A percentile compares a stretch with the other conserved stretches of the same genome.
phyloP scores from a whole-genome alignment of 2,888 invertebrate genomes.

The Baronia brevicornis region DNA sequence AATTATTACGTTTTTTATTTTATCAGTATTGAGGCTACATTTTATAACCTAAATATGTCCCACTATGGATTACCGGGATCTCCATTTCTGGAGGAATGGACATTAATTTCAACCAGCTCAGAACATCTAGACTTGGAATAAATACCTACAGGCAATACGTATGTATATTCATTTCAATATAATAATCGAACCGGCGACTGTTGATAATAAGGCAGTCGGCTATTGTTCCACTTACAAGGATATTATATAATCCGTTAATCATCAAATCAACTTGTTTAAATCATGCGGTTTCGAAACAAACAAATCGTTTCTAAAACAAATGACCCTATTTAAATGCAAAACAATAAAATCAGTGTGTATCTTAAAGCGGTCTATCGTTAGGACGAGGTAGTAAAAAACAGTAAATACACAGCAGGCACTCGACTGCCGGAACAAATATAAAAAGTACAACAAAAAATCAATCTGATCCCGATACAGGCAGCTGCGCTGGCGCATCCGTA shows the following conservation, averaged over 20 bases:
- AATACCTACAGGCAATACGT: too few relatives aligned
- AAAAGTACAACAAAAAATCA: conserved; percentile 19
- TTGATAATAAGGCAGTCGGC: too few relatives aligned
- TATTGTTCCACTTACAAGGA: too few relatives aligned
- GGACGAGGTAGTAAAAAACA: conserved; percentile 3
- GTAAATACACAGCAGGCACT: conserved; percentile 19
- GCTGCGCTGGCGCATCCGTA: conserved; percentile 31
- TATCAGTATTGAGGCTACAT: too few relatives aligned
- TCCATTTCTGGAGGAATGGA: too few relatives aligned
- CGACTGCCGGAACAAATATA: conserved; percentile 17
- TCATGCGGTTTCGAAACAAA: conserved; percentile 8
- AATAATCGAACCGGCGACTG: too few relatives aligned
- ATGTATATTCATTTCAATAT: too few relatives aligned
- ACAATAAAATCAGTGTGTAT: conserved; percentile 8
- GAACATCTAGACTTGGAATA: too few relatives aligned
- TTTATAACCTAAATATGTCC: too few relatives aligned
- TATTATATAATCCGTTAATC: neutral
- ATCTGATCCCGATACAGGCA: conserved; percentile 26
- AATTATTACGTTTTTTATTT: too few relatives aligned
- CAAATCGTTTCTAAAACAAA: conserved; percentile 13
- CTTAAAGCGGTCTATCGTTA: conserved; percentile 10
- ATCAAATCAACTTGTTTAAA: conserved; percentile 7
- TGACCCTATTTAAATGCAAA: conserved; percentile 10
- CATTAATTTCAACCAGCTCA: too few relatives aligned
- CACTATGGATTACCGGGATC: too few relatives aligned